phyloP scores from a whole-genome alignment of 2,113 vertebrate genomes.

The Rhabdornis inornatus region DNA sequence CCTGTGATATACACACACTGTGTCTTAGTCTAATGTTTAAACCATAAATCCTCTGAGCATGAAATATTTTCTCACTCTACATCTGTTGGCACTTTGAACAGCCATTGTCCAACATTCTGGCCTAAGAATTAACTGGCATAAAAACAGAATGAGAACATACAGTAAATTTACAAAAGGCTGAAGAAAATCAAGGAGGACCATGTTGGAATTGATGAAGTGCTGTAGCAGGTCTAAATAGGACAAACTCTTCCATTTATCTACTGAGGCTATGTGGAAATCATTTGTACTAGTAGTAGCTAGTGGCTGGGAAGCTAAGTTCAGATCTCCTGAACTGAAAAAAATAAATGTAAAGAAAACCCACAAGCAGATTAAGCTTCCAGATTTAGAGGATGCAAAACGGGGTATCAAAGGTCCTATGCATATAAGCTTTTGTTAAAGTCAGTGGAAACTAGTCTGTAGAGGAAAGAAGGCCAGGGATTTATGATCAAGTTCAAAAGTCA shows the following conservation, averaged over 20 bases:
- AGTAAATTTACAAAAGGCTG: background rate
- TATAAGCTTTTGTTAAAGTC: background rate
- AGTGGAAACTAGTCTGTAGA: background rate
- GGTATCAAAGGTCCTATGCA: background rate
- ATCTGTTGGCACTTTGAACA: background rate
- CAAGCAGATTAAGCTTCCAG: background rate
- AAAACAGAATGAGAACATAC: background rate
- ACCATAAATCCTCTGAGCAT: background rate
- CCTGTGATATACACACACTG: background rate
- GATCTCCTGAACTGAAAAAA: background rate
- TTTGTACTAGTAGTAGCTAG: background rate
- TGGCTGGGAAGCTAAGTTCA: background rate
- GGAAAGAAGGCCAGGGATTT: background rate
- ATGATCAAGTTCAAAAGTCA: background rate
- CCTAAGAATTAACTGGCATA: background rate
- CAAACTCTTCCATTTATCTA: background rate
- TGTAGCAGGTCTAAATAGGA: background rate
- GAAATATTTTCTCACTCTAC: background rate
- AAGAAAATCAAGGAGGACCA: background rate
- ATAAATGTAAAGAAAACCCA: background rate
- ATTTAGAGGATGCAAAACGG: background rate
- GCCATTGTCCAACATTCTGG: fast-evolving
- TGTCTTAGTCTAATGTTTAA: background rate
- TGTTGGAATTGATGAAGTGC: background rate
- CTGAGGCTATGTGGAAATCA: background rate